Evolutionary conservation across 2,113 vertebrate species (phyloP), one percentile per base, ranked within the genome.

Genomic region (Choloepus hoffmanni): DNA sequence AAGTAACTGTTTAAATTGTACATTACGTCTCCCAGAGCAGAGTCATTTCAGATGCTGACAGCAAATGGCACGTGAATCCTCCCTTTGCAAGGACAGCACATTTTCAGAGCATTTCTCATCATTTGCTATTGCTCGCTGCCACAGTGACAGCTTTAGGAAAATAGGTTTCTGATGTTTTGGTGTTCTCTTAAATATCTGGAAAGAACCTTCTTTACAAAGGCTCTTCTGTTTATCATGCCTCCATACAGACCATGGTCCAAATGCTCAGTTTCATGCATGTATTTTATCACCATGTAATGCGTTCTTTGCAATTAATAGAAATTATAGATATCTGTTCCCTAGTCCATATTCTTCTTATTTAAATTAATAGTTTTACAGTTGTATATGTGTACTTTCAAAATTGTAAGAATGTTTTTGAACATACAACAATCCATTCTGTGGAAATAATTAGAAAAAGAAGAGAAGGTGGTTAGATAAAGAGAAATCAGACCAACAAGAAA

Each of bases 161-260:
- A 88, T 15, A 40, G 40, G 33, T 74, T 19, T 85, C 62, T 78
- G 58, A 43, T 7, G 7, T 36, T 36, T 43, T 18, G 1, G 0
- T 8, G 6, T 48, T 72, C 28, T 85, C 48, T 45, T 9, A 30
- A 45, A 50, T 72, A 40, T 70, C 72, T 62, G 33, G 15, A 63
- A 76, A 60, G 67, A 73, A 50, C 9, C 18, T 60, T 43, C 50
- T 24, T 58, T 21, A 53, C 33, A n/a, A 48, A 86, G 53, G 4
- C 21, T 70, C 79, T 33, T 73, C 16, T 65, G 13, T 76, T 45
- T 28, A 19, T 43, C 19, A 0, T 72, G 23, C 91, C 83, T 94
- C 48, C 23, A n/a, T 3, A 0, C 0, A 62, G 24, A 14, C 18
- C 6, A 0, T 7, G 26, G 33, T 28, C 68, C 6, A 5, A 3